phyloP scores from a whole-genome alignment of 2,113 vertebrate genomes.

The Danionella cerebrum region DNA sequence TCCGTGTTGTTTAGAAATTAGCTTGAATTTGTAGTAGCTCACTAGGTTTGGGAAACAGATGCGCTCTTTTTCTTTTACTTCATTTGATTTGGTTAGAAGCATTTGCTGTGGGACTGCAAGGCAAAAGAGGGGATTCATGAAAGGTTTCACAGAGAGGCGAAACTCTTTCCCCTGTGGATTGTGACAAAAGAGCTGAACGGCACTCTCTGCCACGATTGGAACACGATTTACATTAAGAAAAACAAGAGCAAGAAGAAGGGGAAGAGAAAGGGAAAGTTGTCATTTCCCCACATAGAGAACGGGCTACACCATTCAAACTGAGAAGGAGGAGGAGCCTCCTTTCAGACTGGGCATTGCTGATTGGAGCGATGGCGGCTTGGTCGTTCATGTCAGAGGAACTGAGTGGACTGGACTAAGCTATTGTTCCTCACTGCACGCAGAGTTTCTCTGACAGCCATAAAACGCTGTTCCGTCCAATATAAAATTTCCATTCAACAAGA shows the following conservation, averaged over 20 bases:
- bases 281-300: conserved; percentile 28
- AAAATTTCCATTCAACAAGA: background rate
- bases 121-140: conserved; percentile 18
- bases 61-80: background rate
- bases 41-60: background rate
- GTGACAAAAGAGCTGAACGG: background rate
- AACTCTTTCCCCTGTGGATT: background rate
- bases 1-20: background rate
- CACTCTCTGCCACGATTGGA: background rate
- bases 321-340: conserved; percentile 25
- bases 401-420: background rate
- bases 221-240: background rate
- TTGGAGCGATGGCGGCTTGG: conserved; percentile 32
- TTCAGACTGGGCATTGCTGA: conserved; percentile 29
- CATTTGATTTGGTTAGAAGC: conserved; percentile 37
- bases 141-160: background rate
- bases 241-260: background rate
- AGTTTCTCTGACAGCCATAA: conserved; percentile 8
- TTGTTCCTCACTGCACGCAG: background rate
- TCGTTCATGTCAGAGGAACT: conserved; percentile 2
- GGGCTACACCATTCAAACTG: conserved; percentile 44
- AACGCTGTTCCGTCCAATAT: conserved; percentile 1
- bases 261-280: conserved; percentile 9
- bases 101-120: conserved; percentile 36
- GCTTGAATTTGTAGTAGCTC: background rate